Base-by-base conservation (phyloP, 2,113 vertebrate genomes). In the Chlamydotis undulata region DNA sequence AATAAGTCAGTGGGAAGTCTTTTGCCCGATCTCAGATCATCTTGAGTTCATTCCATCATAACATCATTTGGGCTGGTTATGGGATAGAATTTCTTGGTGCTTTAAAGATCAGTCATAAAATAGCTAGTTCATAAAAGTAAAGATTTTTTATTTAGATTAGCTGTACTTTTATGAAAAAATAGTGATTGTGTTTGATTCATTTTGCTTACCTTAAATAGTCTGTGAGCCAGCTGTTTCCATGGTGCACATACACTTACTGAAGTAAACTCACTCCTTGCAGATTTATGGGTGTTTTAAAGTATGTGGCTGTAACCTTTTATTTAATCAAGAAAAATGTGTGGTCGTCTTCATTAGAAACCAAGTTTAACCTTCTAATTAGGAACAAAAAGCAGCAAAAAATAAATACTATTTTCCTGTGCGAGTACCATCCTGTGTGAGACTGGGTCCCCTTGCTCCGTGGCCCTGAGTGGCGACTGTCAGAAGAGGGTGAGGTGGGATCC, bases 11-110 rank as follows among this genome's bases (percentile, higher is more conserved):
- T 19, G 49, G 24, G n/a, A 84, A 45, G 41, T 18, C 39, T 75
- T 80, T 71, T 41, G 6, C n/a, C 33, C 28, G 17, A 0, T 57
- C 14, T 25, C 41, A 0, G 26, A 14, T 43, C 2, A 0, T 31
- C 17, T 87, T 6, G 16, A 56, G 12, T 69, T 84, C 60, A 31
- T 50, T 83, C 56, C 52, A 57, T 50, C 39, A 2, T 39, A 67
- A 14, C 60, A 69, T 4, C 41, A 9, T 61, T 75, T 78, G 60
- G 29, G 6, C 31, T 52, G 53, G 12, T 61, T 68, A 6, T 55
- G 60, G 80, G 17, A 50, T 57, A 63, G 59, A 83, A 53, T 71
- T 61, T 57, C 28, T 50, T 49, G 23, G 11, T 90, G 28, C 45
- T 92, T 71, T 77, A 41, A 45, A 53, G 64, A n/a, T 65, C 24